These are phyloP conservation scores for Drosophila incognita DNA, from an alignment of 2,888 invertebrate genomes.

Conservation along the genomic window DNA sequence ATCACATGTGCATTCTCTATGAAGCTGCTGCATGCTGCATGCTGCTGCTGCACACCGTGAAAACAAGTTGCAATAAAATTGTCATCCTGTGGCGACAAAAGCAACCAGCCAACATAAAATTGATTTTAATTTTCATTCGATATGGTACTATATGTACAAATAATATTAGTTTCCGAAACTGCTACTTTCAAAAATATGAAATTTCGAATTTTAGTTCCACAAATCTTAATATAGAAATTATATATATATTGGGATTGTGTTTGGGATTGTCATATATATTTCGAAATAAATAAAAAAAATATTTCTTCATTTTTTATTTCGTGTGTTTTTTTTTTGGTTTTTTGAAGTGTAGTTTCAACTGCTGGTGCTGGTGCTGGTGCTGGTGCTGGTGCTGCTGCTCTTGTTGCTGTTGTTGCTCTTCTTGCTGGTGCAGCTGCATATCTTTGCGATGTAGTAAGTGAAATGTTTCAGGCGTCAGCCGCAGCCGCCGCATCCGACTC, in stretches of 20 bases:
- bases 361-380: not conserved
- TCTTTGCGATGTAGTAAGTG: conserved; percentile 70
- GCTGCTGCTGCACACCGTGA: not conserved
- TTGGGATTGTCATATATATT: not conserved
- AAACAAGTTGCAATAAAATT: not conserved
- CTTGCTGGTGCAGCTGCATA: conserved; percentile 51
- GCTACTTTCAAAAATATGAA: not conserved
- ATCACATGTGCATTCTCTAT: conserved; percentile 67
- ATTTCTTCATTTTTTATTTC: not conserved
- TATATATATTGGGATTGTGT: too few relatives aligned
- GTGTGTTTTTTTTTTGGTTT: not conserved
- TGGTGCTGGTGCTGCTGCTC: conserved; percentile 23
- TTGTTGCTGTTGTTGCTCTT: conserved; percentile 19
- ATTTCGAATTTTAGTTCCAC: not conserved
- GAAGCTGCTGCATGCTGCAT: conserved; percentile 33
- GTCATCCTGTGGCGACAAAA: not conserved
- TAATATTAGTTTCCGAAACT: not conserved
- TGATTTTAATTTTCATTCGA: not conserved
- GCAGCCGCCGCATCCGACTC: conserved; percentile 61
- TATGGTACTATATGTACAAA: not conserved
- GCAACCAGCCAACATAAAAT: not conserved
- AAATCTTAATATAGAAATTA: too few relatives aligned
- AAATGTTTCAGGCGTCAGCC: conserved; percentile 75
- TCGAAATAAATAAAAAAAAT: not conserved
- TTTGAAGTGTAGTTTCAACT: not conserved